Evolutionary conservation across 2,888 invertebrate species (phyloP).

Genomic region (Eupithecia inturbata): DNA sequence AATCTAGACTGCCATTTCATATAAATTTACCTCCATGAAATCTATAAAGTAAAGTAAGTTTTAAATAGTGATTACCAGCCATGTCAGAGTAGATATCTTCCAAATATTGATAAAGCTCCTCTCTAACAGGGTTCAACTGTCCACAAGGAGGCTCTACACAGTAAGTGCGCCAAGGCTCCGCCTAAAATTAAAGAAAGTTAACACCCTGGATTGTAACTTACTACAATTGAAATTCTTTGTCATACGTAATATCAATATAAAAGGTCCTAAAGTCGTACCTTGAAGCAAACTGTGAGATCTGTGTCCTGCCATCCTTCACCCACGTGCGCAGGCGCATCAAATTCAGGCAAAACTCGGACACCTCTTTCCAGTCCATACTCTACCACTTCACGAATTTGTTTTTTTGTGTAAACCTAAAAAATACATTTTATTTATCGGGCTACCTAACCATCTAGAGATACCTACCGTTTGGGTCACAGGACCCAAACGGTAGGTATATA

Average conservation of each 20-base stretch:
- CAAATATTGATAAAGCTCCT: slow-evolving; percentile 87
- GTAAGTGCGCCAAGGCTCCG: slow-evolving; percentile 88
- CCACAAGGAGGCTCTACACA: slow-evolving; percentile 95
- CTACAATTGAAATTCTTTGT: not conserved
- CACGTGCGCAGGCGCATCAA: slow-evolving; percentile 95
- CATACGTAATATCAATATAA: slow-evolving; percentile 3
- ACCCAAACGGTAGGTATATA: not conserved
- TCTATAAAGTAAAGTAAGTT: not conserved
- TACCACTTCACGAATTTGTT: slow-evolving; percentile 84
- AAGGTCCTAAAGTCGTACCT: slow-evolving; percentile 60
- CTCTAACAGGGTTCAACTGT: slow-evolving; percentile 90
- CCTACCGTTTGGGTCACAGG: too few relatives aligned
- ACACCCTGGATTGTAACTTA: not conserved
- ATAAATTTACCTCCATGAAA: not conserved
- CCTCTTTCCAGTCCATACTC: slow-evolving; percentile 89
- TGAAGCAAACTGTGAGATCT: slow-evolving; percentile 87
- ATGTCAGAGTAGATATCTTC: slow-evolving; percentile 90
- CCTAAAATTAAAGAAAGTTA: slow-evolving; percentile 54
- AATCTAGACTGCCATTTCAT: not conserved
- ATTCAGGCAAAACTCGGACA: slow-evolving; percentile 94
- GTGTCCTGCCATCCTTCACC: slow-evolving; percentile 93
- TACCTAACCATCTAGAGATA: not conserved
- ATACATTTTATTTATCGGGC: not conserved
- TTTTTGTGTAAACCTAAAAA: slow-evolving; percentile 81
- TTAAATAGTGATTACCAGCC: slow-evolving; percentile 71